Evolutionary conservation across 2,888 invertebrate genomes (phyloP), one percentile per base, ranked within the genome.

Genomic region (Epiblema foenella): DNA sequence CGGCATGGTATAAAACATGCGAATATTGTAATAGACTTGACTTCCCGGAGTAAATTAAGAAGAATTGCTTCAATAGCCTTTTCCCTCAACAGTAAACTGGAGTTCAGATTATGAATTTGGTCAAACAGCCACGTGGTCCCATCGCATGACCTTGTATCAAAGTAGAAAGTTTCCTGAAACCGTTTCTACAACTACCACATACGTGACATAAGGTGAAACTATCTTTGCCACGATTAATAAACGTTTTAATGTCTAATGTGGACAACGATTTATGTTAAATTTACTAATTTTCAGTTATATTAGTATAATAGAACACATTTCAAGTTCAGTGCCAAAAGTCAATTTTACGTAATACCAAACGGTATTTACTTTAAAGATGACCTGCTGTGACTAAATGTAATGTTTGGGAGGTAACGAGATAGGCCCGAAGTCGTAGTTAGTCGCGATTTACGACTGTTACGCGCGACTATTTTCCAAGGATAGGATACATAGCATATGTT

Each of bases 381-480:
- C 60, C 62, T 62, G 17, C 62, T 62, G 62, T 58, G 20, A 2
- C 33, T 67, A 15, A 20, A 15, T 57, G 17, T 37, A 33, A 57
- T n/a, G 37, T 17, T 17, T 17, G 29, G 37, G 33, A 56, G 69
- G 63, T 24, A 57, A 69, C 63, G 49, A 63, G 62, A 63, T 57
- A 33, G 62, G 57, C 33, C 37, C 46, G 51, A 51, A 68, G 56
- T 68, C 18, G 63, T 63, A 68, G 68, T 68, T 72, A 64, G 68
- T 57, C 10, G 42, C 33, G 37, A 68, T 68, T 68, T 58, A 72
- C 42, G 60, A 72, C 58, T 56, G 63, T 24, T 58, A 52, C 58
- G 51, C 62, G 20, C 37, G 52, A 52, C 60, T 51, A 57, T 33
- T 69, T 29, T 29, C 49, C 33, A 60, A 60, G 15, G n/a, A 60